These are phyloP conservation scores for Caenorhabditis angaria DNA, from an alignment of 2,888 invertebrate genomes.

Conservation along the genomic window DNA sequence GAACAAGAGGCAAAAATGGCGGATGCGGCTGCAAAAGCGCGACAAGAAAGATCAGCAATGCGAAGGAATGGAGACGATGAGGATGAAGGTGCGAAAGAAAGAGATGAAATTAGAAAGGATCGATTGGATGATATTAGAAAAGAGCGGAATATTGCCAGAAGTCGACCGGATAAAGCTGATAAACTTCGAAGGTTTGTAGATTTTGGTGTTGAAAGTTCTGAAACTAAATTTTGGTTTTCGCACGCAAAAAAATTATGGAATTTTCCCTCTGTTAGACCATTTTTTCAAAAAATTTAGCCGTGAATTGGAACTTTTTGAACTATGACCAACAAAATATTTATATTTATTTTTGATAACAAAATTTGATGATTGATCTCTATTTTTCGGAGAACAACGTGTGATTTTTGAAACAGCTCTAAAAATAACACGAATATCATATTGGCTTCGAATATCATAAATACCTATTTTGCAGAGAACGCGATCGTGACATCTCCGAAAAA, in stretches of 20 bases:
- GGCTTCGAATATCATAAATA: neutral
- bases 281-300: too few species aligned
- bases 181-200: constrained; percentile 77
- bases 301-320: too few species aligned
- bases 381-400: too few species aligned
- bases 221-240: neutral
- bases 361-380: too few species aligned
- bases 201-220: neutral
- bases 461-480: constrained; percentile 78
- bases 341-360: too few species aligned
- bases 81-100: constrained; percentile 78
- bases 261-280: too few species aligned
- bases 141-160: constrained; percentile 89
- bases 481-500: constrained; percentile 96
- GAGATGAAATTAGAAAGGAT: constrained; percentile 80
- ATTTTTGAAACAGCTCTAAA: too few species aligned
- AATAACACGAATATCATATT: too few species aligned
- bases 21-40: constrained; percentile 90
- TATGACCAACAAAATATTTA: too few species aligned
- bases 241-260: neutral
- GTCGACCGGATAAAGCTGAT: constrained; percentile 89
- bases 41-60: constrained; percentile 73
- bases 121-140: constrained; percentile 74
- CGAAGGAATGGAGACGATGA: constrained; percentile 76
- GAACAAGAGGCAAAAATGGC: constrained; percentile 84